Evolutionary conservation across 2,888 invertebrate genomes (phyloP).

Genomic region (Oscheius sp.): DNA sequence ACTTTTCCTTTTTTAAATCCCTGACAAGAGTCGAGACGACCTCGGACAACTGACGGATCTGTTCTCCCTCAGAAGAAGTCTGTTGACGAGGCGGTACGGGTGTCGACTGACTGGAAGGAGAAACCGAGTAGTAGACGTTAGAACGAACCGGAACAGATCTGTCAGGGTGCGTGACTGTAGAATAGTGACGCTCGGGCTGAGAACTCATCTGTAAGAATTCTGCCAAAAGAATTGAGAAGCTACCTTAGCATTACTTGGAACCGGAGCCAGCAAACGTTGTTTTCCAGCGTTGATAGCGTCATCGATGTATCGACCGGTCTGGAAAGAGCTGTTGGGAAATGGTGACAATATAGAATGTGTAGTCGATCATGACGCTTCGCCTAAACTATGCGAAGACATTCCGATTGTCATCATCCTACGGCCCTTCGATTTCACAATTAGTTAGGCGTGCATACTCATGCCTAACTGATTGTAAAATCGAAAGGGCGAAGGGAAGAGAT

Average conservation of each 20-base stretch:
- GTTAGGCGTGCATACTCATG: too few species aligned
- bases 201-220: not conserved
- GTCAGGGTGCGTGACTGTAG: not conserved
- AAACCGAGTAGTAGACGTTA: too few species aligned
- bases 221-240: not conserved
- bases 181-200: not conserved
- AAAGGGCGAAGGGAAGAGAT: too few species aligned
- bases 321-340: not conserved
- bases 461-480: too few species aligned
- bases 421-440: too few species aligned
- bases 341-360: not conserved
- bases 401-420: not conserved
- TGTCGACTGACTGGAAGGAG: too few species aligned
- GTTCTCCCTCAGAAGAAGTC: not conserved
- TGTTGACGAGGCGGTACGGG: too few species aligned
- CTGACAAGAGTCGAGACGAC: not conserved
- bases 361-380: too few species aligned
- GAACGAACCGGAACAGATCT: not conserved
- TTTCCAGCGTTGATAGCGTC: slow-evolving; percentile 14
- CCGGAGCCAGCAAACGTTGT: not conserved
- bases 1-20: not conserved
- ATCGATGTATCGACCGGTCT: slow-evolving; percentile 18
- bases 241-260: not conserved
- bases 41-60: slow-evolving; percentile 12
- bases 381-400: not conserved